A percentile compares a stretch with the other conserved stretches of the same genome.
Conservation (phyloP, 2,797 vertebrate species). For the Galaxias olidus region DNA sequence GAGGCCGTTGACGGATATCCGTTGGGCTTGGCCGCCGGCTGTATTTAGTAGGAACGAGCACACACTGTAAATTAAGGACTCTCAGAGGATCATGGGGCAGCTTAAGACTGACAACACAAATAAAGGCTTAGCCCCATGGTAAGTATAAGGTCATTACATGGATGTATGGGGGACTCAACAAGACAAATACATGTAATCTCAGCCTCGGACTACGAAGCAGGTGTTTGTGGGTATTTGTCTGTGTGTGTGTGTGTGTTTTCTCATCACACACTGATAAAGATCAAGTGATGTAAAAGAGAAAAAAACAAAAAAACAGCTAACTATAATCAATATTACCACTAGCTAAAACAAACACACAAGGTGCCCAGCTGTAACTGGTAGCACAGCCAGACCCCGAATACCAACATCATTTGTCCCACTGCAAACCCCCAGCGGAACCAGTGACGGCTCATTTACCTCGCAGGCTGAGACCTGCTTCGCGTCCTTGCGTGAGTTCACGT, state of each 20-base stretch:
- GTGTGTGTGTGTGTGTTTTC: conserved; percentile 7
- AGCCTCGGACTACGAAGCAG: background rate
- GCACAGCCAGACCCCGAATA: conserved; percentile 55
- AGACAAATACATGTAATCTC: background rate
- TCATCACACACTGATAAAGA: conserved; percentile 33
- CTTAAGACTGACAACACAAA: conserved; percentile 53
- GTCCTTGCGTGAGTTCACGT: conserved; percentile 27
- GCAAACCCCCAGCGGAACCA: conserved; percentile 51
- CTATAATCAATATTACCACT: conserved; percentile 48
- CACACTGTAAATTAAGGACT: conserved; percentile 37
- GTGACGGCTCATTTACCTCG: conserved; percentile 53
- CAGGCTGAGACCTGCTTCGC: conserved; percentile 46
- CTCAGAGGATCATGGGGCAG: conserved; percentile 34
- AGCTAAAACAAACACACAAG: conserved; percentile 38
- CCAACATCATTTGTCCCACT: conserved; percentile 59
- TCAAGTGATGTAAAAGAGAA: conserved; percentile 47
- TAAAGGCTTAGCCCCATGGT: conserved; percentile 24
- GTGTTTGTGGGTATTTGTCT: background rate
- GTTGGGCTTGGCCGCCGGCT: conserved; percentile 40
- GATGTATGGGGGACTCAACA: conserved; percentile 21
- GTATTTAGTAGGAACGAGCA: conserved; percentile 40
- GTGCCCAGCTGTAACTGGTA: conserved; percentile 34
- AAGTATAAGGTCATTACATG: conserved; percentile 26
- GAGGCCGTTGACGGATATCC: conserved; percentile 52
- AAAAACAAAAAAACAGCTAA: conserved; percentile 26